A percentile compares a stretch with the other conserved stretches of the same genome.
Conservation (phyloP, 2,113 vertebrate genomes). For the Scolopax mira region DNA sequence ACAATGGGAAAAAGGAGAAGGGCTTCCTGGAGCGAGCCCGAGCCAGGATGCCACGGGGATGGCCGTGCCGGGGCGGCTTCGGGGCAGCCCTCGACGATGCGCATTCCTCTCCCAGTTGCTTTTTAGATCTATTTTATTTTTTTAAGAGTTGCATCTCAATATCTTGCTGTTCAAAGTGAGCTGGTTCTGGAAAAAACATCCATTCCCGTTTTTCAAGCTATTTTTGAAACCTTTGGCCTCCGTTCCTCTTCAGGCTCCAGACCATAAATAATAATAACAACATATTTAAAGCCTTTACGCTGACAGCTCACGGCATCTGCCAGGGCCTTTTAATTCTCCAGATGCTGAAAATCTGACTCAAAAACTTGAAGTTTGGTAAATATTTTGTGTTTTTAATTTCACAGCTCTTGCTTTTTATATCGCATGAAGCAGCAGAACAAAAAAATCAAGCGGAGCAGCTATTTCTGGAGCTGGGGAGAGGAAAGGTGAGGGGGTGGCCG, state of each 20-base stretch:
- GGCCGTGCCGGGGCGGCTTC: neutral
- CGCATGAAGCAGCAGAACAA: neutral
- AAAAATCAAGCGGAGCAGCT: neutral
- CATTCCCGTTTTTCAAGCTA: neutral
- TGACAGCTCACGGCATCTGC: neutral
- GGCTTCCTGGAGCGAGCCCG: rapidly evolving
- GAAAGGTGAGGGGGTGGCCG: neutral
- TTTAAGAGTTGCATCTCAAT: neutral
- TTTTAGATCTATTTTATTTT: neutral
- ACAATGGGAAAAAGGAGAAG: neutral
- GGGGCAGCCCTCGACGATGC: neutral
- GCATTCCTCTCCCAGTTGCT: neutral
- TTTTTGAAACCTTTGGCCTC: slow-evolving; percentile 28
- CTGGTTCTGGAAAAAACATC: slow-evolving; percentile 27
- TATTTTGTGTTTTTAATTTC: slow-evolving; percentile 8
- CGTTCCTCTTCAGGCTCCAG: neutral
- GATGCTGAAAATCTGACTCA: slow-evolving; percentile 30
- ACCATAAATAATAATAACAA: slow-evolving; percentile 55
- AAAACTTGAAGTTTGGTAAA: neutral
- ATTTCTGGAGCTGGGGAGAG: neutral
- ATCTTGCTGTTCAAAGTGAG: neutral
- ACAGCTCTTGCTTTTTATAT: neutral
- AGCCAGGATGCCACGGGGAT: neutral
- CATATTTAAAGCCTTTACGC: neutral
- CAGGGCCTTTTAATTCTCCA: slow-evolving; percentile 23